These are phyloP conservation scores for Drosophila obscura DNA, from an alignment of 1,140 invertebrate genomes.

Conservation along the genomic window DNA sequence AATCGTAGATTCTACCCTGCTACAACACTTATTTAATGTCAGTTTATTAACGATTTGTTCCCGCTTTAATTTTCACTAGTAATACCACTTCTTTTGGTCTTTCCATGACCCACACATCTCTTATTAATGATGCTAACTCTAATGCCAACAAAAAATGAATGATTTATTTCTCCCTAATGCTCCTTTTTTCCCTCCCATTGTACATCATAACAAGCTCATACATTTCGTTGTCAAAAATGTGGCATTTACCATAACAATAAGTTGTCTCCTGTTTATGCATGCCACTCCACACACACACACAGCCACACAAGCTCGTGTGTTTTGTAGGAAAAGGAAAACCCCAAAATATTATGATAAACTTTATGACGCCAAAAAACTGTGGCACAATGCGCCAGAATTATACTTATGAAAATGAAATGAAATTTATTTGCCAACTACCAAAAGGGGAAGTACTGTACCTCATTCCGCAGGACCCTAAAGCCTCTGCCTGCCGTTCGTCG, in stretches of 20 bases:
- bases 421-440: conserved; percentile 56
- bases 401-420: conserved; percentile 44
- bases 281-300: conserved; percentile 3
- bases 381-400: conserved; percentile 20
- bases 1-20: too few species aligned
- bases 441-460: not conserved
- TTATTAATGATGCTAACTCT: too few species aligned
- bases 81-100: too few species aligned
- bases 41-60: too few species aligned
- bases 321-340: conserved; percentile 21
- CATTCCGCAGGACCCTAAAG: conserved; percentile 18
- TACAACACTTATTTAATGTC: too few species aligned
- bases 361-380: conserved; percentile 17
- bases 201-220: not conserved
- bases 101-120: too few species aligned
- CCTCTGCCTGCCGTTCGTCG: not conserved
- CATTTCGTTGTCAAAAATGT: conserved; percentile 5
- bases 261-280: conserved; percentile 24
- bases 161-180: not conserved
- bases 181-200: too few species aligned
- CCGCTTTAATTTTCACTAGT: too few species aligned
- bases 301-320: too few species aligned
- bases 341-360: conserved; percentile 46
- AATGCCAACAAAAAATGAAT: not conserved
- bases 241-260: conserved; percentile 31